A percentile compares a stretch with the other conserved stretches of the same genome.
Evolutionary conservation across 2,113 vertebrate species (phyloP).

Genomic region (Sinocyclocheilus grahami): DNA sequence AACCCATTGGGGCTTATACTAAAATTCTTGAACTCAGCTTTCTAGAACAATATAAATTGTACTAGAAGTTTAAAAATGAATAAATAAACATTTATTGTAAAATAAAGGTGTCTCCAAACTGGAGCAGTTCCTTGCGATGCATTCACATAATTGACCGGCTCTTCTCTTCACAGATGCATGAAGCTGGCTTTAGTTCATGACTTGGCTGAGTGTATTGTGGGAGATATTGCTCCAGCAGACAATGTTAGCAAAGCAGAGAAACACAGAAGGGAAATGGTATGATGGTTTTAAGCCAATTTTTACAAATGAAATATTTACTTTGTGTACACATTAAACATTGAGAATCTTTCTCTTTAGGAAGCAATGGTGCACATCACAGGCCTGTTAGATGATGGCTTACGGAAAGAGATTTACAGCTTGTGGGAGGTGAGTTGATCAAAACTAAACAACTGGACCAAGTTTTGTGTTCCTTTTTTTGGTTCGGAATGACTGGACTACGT

Average conservation of each 20-base stretch:
- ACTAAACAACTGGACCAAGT: not conserved
- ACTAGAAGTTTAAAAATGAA: not conserved
- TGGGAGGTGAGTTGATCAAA: conserved; percentile 84
- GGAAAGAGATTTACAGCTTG: conserved; percentile 86
- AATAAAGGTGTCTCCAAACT: too few species aligned
- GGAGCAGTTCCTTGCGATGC: too few species aligned
- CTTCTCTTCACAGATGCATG: conserved; percentile 79
- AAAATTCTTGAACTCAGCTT: not conserved
- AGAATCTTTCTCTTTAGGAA: conserved; percentile 73
- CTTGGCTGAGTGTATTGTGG: conserved; percentile 97
- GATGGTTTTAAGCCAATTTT: not conserved
- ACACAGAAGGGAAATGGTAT: conserved; percentile 87
- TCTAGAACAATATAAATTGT: not conserved
- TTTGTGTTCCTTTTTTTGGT: not conserved
- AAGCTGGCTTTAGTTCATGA: conserved; percentile 94
- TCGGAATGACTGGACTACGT: not conserved
- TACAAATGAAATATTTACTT: not conserved
- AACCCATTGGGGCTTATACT: not conserved
- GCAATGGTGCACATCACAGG: conserved; percentile 87
- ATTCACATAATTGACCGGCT: too few species aligned
- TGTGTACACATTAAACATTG: not conserved
- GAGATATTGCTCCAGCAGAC: conserved; percentile 95
- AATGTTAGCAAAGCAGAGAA: conserved; percentile 96
- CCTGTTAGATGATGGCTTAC: conserved; percentile 81
- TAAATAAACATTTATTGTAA: too few species aligned